Conservation (phyloP, 2,888 invertebrate genomes). For the Exephanes ischioxanthus region DNA sequence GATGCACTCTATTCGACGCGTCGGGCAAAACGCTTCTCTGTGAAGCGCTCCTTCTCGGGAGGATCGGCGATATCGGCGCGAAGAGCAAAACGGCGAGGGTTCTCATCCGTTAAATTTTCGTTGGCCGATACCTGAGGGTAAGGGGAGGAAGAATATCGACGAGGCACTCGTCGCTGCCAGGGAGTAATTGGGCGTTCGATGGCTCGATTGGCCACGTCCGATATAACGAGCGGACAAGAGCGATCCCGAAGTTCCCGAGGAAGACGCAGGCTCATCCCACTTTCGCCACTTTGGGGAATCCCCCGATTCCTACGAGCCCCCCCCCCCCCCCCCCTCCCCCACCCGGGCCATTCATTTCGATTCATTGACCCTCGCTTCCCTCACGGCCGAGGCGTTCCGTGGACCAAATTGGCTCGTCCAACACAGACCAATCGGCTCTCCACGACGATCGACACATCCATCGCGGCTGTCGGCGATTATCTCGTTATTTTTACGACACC, state of each 20-base stretch:
- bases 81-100: not conserved
- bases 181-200: constrained; percentile 65
- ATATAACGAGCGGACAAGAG: constrained; percentile 48
- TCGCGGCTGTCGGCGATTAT: constrained; percentile 21
- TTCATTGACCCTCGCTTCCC: constrained; percentile 33
- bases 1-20: too few relatives aligned
- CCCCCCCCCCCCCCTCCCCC: not conserved
- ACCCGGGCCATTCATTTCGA: not conserved
- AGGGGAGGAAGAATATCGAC: constrained; percentile 51
- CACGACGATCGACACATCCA: not conserved
- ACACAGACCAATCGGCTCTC: not conserved
- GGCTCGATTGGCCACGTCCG: constrained; percentile 59
- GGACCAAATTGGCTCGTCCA: constrained; percentile 42
- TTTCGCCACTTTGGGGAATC: not conserved
- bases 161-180: constrained; percentile 36
- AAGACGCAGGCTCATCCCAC: not conserved
- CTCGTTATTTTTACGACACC: constrained; percentile 4
- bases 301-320: not conserved
- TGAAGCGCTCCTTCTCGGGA: not conserved
- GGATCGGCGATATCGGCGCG: not conserved
- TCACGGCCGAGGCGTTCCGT: constrained; percentile 23
- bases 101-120: constrained; percentile 8
- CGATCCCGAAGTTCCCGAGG: constrained; percentile 32
- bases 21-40: not conserved
- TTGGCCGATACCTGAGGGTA: constrained; percentile 35